Conservation (phyloP, 2,888 invertebrate genomes). For the Amorpha juglandis region DNA sequence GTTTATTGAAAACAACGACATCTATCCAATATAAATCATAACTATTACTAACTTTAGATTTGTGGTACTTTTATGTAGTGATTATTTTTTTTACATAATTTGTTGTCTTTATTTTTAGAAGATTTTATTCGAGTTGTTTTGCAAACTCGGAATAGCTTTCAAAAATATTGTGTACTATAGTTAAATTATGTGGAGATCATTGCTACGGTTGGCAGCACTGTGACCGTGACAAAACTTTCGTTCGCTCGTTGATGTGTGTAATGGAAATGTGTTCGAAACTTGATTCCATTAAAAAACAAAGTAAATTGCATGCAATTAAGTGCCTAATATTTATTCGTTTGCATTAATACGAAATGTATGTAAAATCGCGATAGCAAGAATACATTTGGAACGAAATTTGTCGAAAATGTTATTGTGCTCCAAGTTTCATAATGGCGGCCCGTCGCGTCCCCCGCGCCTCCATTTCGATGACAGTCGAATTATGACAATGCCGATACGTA, state of each 20-base stretch:
- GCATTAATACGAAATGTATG: conserved; percentile 33
- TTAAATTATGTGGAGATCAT: conserved; percentile 10
- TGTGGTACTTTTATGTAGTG: not conserved
- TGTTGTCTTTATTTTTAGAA: not conserved
- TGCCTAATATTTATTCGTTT: not conserved
- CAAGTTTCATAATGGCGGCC: conserved; percentile 86
- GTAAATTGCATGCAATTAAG: conserved; percentile 28
- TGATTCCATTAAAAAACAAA: conserved; percentile 37
- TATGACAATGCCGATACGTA: conserved; percentile 81
- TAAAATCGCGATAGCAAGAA: conserved; percentile 31
- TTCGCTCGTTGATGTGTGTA: conserved; percentile 66
- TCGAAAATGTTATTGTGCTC: conserved; percentile 81
- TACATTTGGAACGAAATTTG: conserved; percentile 31
- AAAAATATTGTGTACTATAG: not conserved
- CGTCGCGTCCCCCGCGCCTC: conserved; percentile 88
- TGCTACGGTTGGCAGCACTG: conserved; percentile 57
- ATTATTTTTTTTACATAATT: not conserved
- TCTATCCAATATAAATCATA: not conserved
- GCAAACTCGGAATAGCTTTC: too few species aligned
- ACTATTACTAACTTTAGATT: not conserved
- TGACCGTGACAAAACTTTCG: conserved; percentile 71
- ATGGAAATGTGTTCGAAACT: conserved; percentile 57
- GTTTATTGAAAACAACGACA: not conserved
- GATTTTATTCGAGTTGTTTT: too few species aligned
- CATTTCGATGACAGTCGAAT: conserved; percentile 86